These are phyloP conservation scores for Drosophila guanche DNA, from an alignment of 1,140 invertebrate genomes.

Conservation along the genomic window DNA sequence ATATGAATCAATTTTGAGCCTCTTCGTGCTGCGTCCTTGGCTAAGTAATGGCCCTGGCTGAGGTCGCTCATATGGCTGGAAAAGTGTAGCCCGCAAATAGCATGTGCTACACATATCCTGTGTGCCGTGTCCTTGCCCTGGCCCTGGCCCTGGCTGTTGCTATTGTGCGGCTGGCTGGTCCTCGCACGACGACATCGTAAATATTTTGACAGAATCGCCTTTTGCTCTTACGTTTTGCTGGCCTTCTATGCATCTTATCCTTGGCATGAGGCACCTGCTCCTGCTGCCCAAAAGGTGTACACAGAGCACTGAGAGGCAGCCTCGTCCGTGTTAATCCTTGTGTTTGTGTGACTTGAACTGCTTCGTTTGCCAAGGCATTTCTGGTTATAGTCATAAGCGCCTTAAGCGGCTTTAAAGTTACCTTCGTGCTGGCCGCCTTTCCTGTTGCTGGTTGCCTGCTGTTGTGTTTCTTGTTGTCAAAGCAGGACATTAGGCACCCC, in stretches of 20 bases:
- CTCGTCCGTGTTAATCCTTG: constrained; percentile 69
- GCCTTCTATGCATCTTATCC: constrained; percentile 49
- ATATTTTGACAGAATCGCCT: constrained; percentile 81
- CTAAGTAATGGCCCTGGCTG: constrained; percentile 46
- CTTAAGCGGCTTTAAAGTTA: constrained; percentile 79
- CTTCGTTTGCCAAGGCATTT: constrained; percentile 74
- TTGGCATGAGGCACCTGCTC: constrained; percentile 51
- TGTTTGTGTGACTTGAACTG: constrained; percentile 79
- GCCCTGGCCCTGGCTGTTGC: not conserved
- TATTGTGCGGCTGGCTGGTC: constrained; percentile 41
- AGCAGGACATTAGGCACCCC: constrained; percentile 18
- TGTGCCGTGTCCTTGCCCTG: constrained; percentile 46
- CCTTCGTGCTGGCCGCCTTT: constrained; percentile 3
- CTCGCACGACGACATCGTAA: constrained; percentile 68
- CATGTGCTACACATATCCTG: constrained; percentile 64
- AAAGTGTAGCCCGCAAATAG: constrained; percentile 61
- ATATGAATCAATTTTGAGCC: constrained; percentile 55
- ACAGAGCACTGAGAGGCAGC: not conserved
- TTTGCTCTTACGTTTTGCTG: constrained; percentile 61
- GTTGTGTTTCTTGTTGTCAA: constrained; percentile 50
- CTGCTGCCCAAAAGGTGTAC: constrained; percentile 35
- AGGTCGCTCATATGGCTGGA: constrained; percentile 46
- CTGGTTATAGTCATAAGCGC: constrained; percentile 57
- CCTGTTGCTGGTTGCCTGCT: too few species aligned
- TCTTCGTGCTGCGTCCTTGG: constrained; percentile 51